Base-by-base conservation (phyloP, 2,888 invertebrate genomes). In the Aporophyla nigra region DNA sequence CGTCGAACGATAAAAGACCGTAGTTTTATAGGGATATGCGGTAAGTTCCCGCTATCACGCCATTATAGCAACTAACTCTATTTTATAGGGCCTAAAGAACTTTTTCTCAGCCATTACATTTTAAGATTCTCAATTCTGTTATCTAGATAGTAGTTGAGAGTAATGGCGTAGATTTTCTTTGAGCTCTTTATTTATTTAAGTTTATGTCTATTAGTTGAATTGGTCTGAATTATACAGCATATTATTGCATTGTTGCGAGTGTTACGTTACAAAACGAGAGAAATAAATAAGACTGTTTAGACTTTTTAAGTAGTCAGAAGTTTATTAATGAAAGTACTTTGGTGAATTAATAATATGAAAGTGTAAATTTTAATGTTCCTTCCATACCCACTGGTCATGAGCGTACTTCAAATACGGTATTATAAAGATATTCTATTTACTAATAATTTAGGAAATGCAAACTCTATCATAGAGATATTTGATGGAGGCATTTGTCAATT, bases 1-100 rank as follows among this genome's bases (percentile, higher is more conserved):
- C 93, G 91, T 84, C 84, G 86, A 86, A 88, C 92, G 96, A 96
- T 96, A 96, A 96, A 94, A 93, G 88, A 87, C 87, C 90, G 86
- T 87, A 90, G 88, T 89, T 90, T 91, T 89, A 84, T 82, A 78
- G 78, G 86, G 87, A 86, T 89, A 83, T 83, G 83, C 79, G 86
- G 87, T 83, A 86, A 88, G 87, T 84, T 85, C 62, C 61, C 74
- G 72, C 80, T 90, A 90, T 87, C 86, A 83, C 69, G 53, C 71
- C 84, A 83, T 87, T 85, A 86, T 70, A 72, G 83, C 80, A 83
- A 86, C 83, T 89, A 86, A 87, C 85, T 83, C 82, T 81, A 85
- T 85, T 87, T 88, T 84, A 84, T 84, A 84, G 84, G 46, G 78
- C 78, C 78, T 81, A 79, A 67, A 78, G 63, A 89, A 87, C 71